Conservation (phyloP, 2,888 invertebrate species). For the Aradus depressus region DNA sequence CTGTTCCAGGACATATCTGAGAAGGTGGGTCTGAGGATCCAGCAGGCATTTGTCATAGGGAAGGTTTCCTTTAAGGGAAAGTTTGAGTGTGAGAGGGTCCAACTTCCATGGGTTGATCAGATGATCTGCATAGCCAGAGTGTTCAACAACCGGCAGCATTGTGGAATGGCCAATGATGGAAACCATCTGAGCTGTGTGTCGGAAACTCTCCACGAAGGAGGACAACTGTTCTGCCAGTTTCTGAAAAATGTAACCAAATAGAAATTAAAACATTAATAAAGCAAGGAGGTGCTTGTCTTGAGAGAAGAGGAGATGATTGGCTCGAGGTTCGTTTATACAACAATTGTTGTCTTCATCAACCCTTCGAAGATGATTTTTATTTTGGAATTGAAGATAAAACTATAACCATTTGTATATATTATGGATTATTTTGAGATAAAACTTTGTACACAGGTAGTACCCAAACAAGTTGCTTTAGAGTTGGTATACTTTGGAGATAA, state of each 20-base stretch:
- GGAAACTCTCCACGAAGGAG: slow-evolving; percentile 84
- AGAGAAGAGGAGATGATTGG: too few relatives aligned
- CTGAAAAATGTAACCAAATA: slow-evolving; percentile 40
- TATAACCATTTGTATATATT: too few relatives aligned
- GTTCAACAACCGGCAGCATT: slow-evolving; percentile 89
- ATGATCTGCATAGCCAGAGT: slow-evolving; percentile 81
- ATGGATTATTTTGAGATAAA: too few relatives aligned
- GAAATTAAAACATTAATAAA: background rate
- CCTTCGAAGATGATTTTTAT: too few relatives aligned
- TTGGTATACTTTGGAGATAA: too few relatives aligned
- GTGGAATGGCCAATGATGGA: slow-evolving; percentile 81
- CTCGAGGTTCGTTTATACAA: too few relatives aligned
- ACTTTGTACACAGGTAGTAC: too few relatives aligned
- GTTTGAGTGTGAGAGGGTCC: slow-evolving; percentile 68
- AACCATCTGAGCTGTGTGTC: slow-evolving; percentile 90
- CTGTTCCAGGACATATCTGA: slow-evolving; percentile 85
- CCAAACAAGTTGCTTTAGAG: too few relatives aligned
- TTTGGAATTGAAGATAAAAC: too few relatives aligned
- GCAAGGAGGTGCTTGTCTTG: background rate
- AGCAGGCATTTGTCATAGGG: slow-evolving; percentile 81
- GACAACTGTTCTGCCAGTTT: slow-evolving; percentile 75
- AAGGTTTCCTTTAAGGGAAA: slow-evolving; percentile 51
- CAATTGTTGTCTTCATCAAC: too few relatives aligned
- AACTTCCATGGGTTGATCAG: slow-evolving; percentile 87
- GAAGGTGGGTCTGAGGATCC: slow-evolving; percentile 75